phyloP scores from a whole-genome alignment of 1,140 invertebrate species.

The Cherax destructor region DNA sequence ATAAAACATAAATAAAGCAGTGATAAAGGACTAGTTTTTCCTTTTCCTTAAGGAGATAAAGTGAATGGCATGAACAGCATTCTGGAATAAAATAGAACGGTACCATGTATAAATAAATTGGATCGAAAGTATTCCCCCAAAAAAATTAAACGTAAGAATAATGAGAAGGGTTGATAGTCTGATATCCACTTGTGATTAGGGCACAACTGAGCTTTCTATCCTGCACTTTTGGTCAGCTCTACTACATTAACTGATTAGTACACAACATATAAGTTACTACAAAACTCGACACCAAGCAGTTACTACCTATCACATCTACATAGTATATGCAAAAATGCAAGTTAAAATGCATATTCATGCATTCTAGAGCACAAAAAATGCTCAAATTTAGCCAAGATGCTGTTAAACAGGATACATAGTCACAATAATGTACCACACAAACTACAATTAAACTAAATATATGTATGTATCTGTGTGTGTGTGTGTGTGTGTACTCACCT shows the following conservation, averaged over 20 bases:
- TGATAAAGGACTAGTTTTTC: not conserved
- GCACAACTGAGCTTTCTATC: constrained; percentile 22
- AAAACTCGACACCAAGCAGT: constrained; percentile 25
- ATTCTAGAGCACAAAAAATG: not conserved
- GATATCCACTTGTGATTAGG: constrained; percentile 43
- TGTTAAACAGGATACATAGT: constrained; percentile 8
- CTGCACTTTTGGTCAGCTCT: constrained; percentile 8
- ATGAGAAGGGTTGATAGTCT: not conserved
- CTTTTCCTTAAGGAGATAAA: no score
- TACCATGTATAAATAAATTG: no score
- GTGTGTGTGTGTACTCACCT: no score
- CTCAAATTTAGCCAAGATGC: constrained; percentile 34
- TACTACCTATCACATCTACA: constrained; percentile 9
- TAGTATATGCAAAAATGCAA: constrained; percentile 7
- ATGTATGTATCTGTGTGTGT: no score
- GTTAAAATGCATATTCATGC: constrained; percentile 36
- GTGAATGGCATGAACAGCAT: no score
- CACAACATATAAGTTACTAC: constrained; percentile 32
- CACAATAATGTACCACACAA: not conserved
- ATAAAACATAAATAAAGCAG: not conserved
- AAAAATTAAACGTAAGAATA: not conserved
- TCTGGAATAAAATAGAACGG: no score
- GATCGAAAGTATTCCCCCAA: not conserved
- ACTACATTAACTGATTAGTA: constrained; percentile 41
- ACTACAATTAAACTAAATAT: not conserved